These are phyloP conservation scores for Nematolebias whitei DNA, from an alignment of 2,113 vertebrate species.

Conservation along the genomic window DNA sequence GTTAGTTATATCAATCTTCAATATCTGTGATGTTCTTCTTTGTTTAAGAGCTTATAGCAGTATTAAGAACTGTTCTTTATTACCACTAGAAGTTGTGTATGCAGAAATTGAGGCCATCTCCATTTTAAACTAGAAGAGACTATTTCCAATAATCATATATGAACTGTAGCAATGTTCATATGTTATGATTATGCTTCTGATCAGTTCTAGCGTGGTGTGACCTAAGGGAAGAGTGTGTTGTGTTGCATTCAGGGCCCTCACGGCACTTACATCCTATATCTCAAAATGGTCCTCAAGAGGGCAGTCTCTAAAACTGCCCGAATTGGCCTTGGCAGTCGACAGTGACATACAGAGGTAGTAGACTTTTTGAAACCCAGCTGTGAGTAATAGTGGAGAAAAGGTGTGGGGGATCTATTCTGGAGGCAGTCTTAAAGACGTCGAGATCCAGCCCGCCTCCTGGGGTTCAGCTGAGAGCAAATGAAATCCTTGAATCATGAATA, in stretches of 20 bases:
- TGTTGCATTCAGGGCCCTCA: constrained; percentile 46
- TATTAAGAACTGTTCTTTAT: constrained; percentile 8
- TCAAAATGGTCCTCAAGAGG: constrained; percentile 52
- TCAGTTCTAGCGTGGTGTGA: constrained; percentile 9
- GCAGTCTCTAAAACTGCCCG: constrained; percentile 32
- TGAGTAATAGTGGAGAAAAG: constrained; percentile 70
- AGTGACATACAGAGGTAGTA: constrained; percentile 55
- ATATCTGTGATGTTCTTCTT: constrained; percentile 11
- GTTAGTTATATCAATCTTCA: background rate
- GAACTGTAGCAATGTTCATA: constrained; percentile 53
- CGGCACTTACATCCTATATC: constrained; percentile 45
- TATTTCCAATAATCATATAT: constrained; percentile 36
- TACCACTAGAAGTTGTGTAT: constrained; percentile 5
- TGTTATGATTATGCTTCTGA: constrained; percentile 51
- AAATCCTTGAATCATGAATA: constrained; percentile 77
- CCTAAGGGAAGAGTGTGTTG: constrained; percentile 44
- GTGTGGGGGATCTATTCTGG: constrained; percentile 40
- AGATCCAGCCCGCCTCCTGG: constrained; percentile 43
- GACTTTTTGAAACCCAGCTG: constrained; percentile 37
- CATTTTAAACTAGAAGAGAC: background rate
- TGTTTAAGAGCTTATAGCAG: constrained; percentile 1
- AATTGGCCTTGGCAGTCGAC: constrained; percentile 58
- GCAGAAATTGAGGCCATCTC: constrained; percentile 9
- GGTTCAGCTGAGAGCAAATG: constrained; percentile 58
- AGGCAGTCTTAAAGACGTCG: constrained; percentile 49